phyloP scores from a whole-genome alignment of 2,113 vertebrate species.

The Falco punctatus region DNA sequence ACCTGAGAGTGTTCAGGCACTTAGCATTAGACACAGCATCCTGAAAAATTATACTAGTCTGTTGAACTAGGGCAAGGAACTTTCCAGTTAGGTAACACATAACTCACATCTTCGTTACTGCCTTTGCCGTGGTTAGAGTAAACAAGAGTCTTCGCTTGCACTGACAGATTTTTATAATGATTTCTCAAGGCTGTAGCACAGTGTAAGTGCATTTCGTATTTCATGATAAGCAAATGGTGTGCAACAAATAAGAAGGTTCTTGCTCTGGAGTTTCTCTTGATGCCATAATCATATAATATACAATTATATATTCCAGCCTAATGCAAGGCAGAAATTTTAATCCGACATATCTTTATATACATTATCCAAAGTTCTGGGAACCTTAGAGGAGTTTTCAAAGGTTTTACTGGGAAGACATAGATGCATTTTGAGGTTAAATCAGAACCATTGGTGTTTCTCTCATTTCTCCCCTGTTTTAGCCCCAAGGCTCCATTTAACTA shows the following conservation, averaged over 20 bases:
- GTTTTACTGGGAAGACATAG: neutral
- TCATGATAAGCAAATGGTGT: slow-evolving; percentile 19
- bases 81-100: slow-evolving; percentile 22
- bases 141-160: neutral
- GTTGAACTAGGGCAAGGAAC: slow-evolving; percentile 30
- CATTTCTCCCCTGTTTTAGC: neutral
- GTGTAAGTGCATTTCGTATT: neutral
- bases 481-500: neutral
- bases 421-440: neutral
- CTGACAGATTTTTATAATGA: slow-evolving; percentile 28
- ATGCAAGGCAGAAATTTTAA: neutral
- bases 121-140: neutral
- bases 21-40: slow-evolving; percentile 6
- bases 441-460: neutral
- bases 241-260: slow-evolving; percentile 24
- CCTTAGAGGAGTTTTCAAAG: neutral
- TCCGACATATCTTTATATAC: neutral
- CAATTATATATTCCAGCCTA: neutral
- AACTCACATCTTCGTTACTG: neutral
- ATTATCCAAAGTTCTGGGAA: neutral
- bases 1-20: slow-evolving; percentile 27
- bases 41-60: slow-evolving; percentile 39
- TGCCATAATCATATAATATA: neutral
- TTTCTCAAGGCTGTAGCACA: slow-evolving; percentile 38
- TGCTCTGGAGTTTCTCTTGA: neutral